Evolutionary conservation across 2,797 vertebrate genomes (phyloP).

Genomic region (Scomberomorus guttatus): DNA sequence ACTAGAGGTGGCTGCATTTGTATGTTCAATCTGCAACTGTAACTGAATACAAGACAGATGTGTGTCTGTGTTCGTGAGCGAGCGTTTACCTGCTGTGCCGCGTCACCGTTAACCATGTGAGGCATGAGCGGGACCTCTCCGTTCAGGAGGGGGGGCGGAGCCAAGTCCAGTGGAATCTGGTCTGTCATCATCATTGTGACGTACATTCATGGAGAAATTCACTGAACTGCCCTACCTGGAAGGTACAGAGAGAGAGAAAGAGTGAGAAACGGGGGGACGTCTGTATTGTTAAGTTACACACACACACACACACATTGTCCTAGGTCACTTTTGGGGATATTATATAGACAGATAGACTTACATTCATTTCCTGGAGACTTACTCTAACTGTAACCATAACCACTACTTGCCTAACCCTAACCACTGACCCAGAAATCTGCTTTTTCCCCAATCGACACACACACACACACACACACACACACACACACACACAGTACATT

Average conservation of each 20-base stretch:
- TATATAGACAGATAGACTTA: too few relatives aligned
- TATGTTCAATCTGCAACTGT: background rate
- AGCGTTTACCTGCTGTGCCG: conserved; percentile 92
- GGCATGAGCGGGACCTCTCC: conserved; percentile 97
- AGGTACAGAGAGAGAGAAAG: conserved; percentile 67
- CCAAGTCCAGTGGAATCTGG: conserved; percentile 99
- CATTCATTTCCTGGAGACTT: too few relatives aligned
- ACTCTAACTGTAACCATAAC: too few relatives aligned
- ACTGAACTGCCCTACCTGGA: conserved; percentile 91
- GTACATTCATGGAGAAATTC: conserved; percentile 99
- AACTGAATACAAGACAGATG: background rate
- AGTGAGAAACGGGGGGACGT: conserved; percentile 1
- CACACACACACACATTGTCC: background rate
- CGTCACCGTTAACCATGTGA: conserved; percentile 96
- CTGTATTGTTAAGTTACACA: background rate
- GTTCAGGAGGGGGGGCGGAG: conserved; percentile 93
- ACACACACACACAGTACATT: background rate
- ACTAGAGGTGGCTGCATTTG: background rate
- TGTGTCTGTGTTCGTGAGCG: background rate
- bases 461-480: too few relatives aligned
- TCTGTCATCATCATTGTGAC: conserved; percentile 99
- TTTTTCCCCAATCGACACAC: too few relatives aligned
- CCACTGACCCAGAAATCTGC: too few relatives aligned
- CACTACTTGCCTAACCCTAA: too few relatives aligned
- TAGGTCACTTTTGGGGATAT: too few relatives aligned